Base-by-base conservation (phyloP, 2,888 invertebrate species). In the Gastracanthus pulcherrimus region DNA sequence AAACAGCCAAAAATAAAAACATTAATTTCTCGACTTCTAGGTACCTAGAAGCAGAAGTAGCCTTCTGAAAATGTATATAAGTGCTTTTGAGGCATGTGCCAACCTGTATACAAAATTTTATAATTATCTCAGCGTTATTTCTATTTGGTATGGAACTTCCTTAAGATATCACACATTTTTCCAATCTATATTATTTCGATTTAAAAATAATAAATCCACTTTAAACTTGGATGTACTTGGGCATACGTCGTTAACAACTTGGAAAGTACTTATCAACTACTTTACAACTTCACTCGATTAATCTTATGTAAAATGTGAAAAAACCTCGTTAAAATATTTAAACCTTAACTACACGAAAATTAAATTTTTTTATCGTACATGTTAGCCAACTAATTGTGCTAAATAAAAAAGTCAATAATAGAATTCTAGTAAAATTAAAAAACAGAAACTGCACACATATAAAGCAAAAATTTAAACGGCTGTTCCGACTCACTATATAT, bases 401-500 rank as follows among this genome's bases (percentile, higher is more conserved):
- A n/a, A n/a, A n/a, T n/a, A n/a, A n/a, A n/a, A n/a, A n/a, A n/a
- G n/a, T n/a, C n/a, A 45, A 45, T 45, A 45, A n/a, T 45, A 45
- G 3, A 13, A n/a, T 45, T 45, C n/a, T 45, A 45, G 29, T 41
- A 6, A 31, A 58, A 31, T 16, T 5, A 34, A 51, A 62, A 36
- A 36, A 36, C n/a, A 31, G 13, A 3, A 51, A 2, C 13, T 1
- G 26, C 19, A 9, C 1, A 6, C n/a, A 31, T 36, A 64, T 51
- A 19, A 62, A 36, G 36, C 48, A 64, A 70, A 80, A 76, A 41
- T 60, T 66, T 19, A 76, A 72, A 81, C 48, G 19, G 67, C 55
- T 29, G 34, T 64, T 41, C 55, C 69, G 76, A 82, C 78, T 78
- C 76, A 75, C 77, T 48, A 64, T 75, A 67, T 79, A 82, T 76